Evolutionary conservation across 1,140 invertebrate genomes (phyloP), one percentile per base, ranked within the genome.

Genomic region (Plectus sambesii): DNA sequence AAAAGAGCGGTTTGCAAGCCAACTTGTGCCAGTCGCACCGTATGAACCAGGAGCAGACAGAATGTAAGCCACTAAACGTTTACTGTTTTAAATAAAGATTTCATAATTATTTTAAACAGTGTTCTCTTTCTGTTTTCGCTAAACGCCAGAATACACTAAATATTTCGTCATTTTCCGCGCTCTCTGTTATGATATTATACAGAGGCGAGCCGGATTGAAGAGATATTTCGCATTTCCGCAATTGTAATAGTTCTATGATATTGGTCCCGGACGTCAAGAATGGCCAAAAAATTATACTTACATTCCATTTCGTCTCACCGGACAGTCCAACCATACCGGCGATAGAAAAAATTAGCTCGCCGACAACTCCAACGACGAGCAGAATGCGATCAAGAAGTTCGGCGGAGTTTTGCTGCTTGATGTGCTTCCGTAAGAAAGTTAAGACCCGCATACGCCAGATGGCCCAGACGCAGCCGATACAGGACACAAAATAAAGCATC

Each of bases 301-400:
- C n/a, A n/a, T n/a, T 38, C 64, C 64, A 66, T 23, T 46, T 26
- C 19, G 42, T 40, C 12, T 66, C 58, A 9, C 64, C 63, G 17
- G 55, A 62, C 17, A 66, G 45, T 15, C 63, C 63, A 9, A 66
- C 53, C 6, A 66, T 43, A 20, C 63, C 63, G 22, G 63, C 65
- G 0, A 66, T 60, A 1, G 63, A 66, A 41, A 68, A 66, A 37
- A 66, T 60, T 42, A 66, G 49, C 48, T 66, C 63, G 5, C 63
- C 63, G 19, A 64, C 55, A 50, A 66, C 50, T 27, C 63, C 63
- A 25, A 66, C 46, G 6, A 56, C 53, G 2, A 66, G 36, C 17
- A 66, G 37, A 43, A 66, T 65, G 40, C 67, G 55, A 44, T 66
- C 63, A 6, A 66, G 45, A 15, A 65, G 53, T 41, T 65, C 62